Evolutionary conservation across 2,113 vertebrate genomes (phyloP).

Genomic region (Rhinolophus ferrumequinum): DNA sequence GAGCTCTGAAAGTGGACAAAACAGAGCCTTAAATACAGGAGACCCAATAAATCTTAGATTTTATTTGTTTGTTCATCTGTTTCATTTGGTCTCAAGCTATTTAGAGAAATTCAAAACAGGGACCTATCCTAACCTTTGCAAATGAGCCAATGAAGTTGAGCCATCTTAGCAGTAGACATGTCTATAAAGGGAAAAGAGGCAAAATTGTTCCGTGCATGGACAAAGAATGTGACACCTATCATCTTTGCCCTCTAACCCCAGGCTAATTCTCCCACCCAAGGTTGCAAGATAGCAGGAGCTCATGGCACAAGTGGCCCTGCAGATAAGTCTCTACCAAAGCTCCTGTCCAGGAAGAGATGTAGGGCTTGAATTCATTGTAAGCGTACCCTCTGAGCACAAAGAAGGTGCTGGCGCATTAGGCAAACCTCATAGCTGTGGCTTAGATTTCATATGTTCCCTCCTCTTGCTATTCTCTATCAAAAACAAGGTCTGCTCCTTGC

Average conservation of each 20-base stretch:
- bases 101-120: neutral
- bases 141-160: neutral
- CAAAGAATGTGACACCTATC: neutral
- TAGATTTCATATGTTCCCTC: neutral
- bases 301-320: neutral
- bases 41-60: neutral
- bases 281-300: neutral
- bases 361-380: neutral
- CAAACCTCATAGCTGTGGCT: neutral
- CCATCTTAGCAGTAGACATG: neutral
- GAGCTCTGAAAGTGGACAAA: neutral
- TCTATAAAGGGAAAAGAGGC: neutral
- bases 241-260: neutral
- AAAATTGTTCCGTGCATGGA: neutral
- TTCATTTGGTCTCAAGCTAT: neutral
- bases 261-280: neutral
- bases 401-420: no score
- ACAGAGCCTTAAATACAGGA: neutral
- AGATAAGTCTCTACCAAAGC: neutral
- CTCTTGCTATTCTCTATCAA: neutral
- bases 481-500: neutral
- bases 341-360: neutral
- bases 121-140: neutral
- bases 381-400: neutral
- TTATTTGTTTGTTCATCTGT: neutral